A percentile compares a stretch with the other conserved stretches of the same genome.
Conservation (phyloP, 1,140 invertebrate species). For the Anadara kagoshimensis region DNA sequence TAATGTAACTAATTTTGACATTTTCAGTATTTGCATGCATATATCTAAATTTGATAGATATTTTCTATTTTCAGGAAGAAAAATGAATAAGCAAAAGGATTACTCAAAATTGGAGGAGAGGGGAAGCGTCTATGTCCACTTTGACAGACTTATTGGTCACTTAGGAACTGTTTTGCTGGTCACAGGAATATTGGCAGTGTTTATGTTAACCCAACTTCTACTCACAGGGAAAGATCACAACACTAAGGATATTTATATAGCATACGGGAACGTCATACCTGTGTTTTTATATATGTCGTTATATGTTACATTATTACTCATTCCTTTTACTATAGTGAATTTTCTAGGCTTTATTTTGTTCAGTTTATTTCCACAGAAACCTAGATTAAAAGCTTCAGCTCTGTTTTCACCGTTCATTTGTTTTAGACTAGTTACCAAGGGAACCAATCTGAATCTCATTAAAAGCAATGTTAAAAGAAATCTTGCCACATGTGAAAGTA, state of each 20-base stretch:
- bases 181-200: no score
- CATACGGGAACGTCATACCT: constrained; percentile 45
- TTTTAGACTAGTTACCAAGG: constrained; percentile 95
- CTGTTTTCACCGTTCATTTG: constrained; percentile 95
- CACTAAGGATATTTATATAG: constrained; percentile 25
- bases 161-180: no score
- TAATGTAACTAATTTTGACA: no score
- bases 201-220: no score
- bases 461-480: constrained; percentile 90
- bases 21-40: no score
- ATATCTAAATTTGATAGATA: no score
- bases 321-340: constrained; percentile 56
- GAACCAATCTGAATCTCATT: constrained; percentile 95
- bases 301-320: constrained; percentile 51
- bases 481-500: constrained; percentile 90
- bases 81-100: no score
- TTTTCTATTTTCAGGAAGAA: no score
- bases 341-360: constrained; percentile 83
- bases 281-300: constrained; percentile 53
- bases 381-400: constrained; percentile 90
- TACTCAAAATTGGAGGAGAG: no score
- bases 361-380: constrained; percentile 96
- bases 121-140: no score
- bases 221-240: no score
- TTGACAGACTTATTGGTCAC: no score